A percentile compares a stretch with the other conserved stretches of the same genome.
Evolutionary conservation across 2,888 invertebrate genomes (phyloP).

Genomic region (Chaetoderma sp.): DNA sequence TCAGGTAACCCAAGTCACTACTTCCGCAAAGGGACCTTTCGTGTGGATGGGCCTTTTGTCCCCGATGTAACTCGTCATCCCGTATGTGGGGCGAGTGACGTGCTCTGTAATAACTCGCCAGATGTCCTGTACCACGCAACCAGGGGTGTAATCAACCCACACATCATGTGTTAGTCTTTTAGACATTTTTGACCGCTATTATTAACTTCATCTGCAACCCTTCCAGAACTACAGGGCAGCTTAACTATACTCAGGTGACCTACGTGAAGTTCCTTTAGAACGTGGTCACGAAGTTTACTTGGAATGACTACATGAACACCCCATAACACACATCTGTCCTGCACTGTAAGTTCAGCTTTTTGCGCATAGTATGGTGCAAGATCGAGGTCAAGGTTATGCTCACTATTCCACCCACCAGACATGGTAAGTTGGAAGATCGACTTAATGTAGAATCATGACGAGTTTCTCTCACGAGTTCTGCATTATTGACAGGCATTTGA

Average conservation of each 20-base stretch:
- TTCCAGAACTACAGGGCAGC: no score
- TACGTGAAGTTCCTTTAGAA: slow-evolving; percentile 2
- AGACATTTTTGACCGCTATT: no score
- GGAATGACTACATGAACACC: slow-evolving; percentile 5
- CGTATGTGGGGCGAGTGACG: no score
- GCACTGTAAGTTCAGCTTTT: not conserved
- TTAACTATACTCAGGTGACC: slow-evolving; percentile 63
- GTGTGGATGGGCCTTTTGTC: no score
- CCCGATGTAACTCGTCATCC: no score
- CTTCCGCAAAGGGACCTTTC: no score
- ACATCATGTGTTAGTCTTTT: no score
- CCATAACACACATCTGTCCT: slow-evolving; percentile 1
- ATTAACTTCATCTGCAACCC: no score
- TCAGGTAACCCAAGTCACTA: no score
- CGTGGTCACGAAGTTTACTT: not conserved
- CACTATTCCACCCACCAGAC: not conserved
- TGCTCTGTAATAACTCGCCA: no score
- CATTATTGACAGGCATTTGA: not conserved
- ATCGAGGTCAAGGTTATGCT: not conserved
- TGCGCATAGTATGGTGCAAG: not conserved
- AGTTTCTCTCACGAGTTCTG: not conserved
- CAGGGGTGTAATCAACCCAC: no score
- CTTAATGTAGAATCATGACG: not conserved
- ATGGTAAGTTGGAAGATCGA: not conserved
- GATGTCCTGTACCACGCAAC: no score